Conservation (phyloP, 2,888 invertebrate genomes). For the Panorpa germanica region DNA sequence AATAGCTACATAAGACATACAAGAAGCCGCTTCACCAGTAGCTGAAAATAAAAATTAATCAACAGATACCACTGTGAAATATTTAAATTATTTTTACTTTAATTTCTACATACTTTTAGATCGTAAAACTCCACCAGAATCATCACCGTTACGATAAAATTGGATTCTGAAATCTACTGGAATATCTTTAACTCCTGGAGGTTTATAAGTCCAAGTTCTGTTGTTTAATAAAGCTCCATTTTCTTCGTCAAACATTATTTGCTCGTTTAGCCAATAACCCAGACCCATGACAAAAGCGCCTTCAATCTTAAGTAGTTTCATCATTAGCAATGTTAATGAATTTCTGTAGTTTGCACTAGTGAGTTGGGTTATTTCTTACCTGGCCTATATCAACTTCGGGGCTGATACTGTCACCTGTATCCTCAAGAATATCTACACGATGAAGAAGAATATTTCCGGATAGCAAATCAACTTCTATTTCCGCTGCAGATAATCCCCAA, state of each 20-base stretch:
- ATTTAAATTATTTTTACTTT: neutral
- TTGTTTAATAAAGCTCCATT: slow-evolving; percentile 43
- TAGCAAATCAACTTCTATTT: slow-evolving; percentile 50
- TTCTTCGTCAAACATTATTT: slow-evolving; percentile 32
- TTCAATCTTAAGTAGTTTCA: slow-evolving; percentile 27
- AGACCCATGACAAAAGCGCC: slow-evolving; percentile 54
- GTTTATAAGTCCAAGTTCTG: slow-evolving; percentile 56
- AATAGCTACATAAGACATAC: slow-evolving; percentile 26
- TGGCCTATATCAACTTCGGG: slow-evolving; percentile 50
- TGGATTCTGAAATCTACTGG: slow-evolving; percentile 45
- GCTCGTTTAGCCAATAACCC: slow-evolving; percentile 54
- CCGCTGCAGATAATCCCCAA: slow-evolving; percentile 37
- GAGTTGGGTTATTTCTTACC: too few relatives aligned
- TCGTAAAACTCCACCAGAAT: slow-evolving; percentile 39
- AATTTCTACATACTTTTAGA: slow-evolving; percentile 37
- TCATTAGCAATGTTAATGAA: too few relatives aligned
- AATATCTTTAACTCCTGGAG: slow-evolving; percentile 49
- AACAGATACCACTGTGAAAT: neutral
- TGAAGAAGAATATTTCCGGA: slow-evolving; percentile 41
- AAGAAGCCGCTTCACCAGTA: slow-evolving; percentile 33
- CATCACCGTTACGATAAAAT: slow-evolving; percentile 37
- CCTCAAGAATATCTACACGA: slow-evolving; percentile 44
- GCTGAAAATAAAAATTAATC: slow-evolving; percentile 21
- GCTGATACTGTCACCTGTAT: slow-evolving; percentile 44
- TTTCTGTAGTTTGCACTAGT: too few relatives aligned